Evolutionary conservation across 2,113 vertebrate species (phyloP).

Genomic region (Lonchura striata): DNA sequence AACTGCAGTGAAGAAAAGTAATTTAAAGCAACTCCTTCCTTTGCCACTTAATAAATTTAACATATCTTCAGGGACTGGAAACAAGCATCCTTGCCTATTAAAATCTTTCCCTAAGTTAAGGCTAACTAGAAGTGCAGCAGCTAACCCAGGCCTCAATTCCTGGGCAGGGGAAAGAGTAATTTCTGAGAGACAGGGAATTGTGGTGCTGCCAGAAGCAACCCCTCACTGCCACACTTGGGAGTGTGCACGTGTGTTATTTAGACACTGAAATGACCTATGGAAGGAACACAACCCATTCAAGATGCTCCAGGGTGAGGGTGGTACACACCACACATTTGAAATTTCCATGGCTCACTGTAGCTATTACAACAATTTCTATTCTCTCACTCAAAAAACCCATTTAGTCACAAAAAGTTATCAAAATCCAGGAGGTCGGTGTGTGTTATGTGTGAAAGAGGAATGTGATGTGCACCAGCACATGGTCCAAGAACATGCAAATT

Average conservation of each 20-base stretch:
- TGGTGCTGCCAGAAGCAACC: neutral
- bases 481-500: neutral
- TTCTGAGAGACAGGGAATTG: neutral
- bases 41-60: neutral
- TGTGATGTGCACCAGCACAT: fast-evolving
- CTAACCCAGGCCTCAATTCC: neutral
- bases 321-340: neutral
- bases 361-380: neutral
- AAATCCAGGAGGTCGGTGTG: neutral
- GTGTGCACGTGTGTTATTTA: neutral
- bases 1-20: neutral
- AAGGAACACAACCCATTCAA: constrained; percentile 7
- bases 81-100: neutral
- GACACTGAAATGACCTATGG: neutral
- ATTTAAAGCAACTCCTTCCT: neutral
- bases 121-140: neutral
- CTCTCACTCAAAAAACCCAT: neutral
- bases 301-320: neutral
- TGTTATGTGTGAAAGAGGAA: neutral
- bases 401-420: neutral
- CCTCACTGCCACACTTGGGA: neutral
- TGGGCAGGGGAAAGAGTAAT: neutral
- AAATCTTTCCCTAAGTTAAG: neutral
- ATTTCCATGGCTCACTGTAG: neutral
- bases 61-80: neutral